phyloP scores from a whole-genome alignment of 2,888 invertebrate genomes.

The Gisinianus flammeolus region DNA sequence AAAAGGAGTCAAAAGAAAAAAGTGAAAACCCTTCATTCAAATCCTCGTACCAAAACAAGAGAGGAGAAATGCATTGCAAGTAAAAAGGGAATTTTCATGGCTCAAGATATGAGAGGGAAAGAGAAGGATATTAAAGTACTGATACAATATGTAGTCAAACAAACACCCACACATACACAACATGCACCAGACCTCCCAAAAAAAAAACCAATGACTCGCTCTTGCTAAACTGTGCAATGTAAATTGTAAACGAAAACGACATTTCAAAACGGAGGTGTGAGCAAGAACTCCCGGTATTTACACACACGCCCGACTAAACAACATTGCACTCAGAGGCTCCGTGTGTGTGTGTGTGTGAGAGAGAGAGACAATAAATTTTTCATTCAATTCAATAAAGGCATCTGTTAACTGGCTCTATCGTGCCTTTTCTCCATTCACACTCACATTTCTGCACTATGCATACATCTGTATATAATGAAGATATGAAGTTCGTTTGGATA shows the following conservation, averaged over 20 bases:
- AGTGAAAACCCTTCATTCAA: no score
- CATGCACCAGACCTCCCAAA: neutral
- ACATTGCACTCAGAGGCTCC: neutral
- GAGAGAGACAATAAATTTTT: slow-evolving; percentile 8
- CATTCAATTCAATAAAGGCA: slow-evolving; percentile 21
- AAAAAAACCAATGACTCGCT: no score
- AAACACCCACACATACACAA: neutral
- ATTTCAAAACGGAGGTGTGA: slow-evolving; percentile 8
- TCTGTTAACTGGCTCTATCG: neutral
- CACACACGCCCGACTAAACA: neutral
- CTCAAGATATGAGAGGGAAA: no score
- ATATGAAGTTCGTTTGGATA: no score
- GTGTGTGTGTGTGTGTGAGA: neutral
- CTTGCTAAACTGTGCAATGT: neutral
- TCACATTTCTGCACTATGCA: no score
- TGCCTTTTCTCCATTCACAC: neutral
- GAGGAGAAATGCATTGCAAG: no score
- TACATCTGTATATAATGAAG: no score
- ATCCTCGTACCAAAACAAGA: no score
- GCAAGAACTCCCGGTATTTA: slow-evolving; percentile 9
- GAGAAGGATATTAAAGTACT: no score
- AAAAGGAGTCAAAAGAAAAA: no score
- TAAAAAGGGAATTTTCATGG: no score
- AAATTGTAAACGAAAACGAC: neutral
- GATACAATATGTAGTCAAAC: neutral